phyloP scores from a whole-genome alignment of 2,797 vertebrate genomes.

The Ceyx erithaca region DNA sequence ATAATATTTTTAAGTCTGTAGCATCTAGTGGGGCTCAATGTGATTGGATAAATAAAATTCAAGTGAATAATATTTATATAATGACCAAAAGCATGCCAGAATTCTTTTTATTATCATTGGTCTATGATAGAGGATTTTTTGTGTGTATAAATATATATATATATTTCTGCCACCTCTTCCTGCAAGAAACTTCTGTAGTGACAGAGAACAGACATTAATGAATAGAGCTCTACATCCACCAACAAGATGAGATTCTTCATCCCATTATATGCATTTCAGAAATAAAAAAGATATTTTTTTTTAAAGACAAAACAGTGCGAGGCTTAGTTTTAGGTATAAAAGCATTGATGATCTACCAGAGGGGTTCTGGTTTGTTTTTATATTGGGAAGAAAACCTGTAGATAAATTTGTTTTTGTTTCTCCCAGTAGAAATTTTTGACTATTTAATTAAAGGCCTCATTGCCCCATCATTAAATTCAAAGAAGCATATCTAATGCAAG shows the following conservation, averaged over 20 bases:
- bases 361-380: slow-evolving; percentile 59
- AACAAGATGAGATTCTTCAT: neutral
- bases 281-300: neutral
- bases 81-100: neutral
- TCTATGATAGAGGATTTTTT: neutral
- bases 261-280: neutral
- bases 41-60: neutral
- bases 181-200: neutral
- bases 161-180: neutral
- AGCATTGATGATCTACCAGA: slow-evolving; percentile 57
- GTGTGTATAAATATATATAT: neutral
- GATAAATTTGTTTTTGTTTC: slow-evolving; percentile 84
- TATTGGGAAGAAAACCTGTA: slow-evolving; percentile 30
- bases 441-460: slow-evolving; percentile 89
- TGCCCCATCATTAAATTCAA: slow-evolving; percentile 87
- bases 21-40: neutral
- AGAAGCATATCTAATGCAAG: slow-evolving; percentile 86
- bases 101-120: neutral
- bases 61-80: neutral
- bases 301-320: neutral
- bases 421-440: slow-evolving; percentile 81
- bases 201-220: accelerated
- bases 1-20: neutral
- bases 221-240: neutral
- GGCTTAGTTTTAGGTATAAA: slow-evolving; percentile 5